Evolutionary conservation across 1,140 invertebrate species (phyloP).

Genomic region (Drosophila truncata): DNA sequence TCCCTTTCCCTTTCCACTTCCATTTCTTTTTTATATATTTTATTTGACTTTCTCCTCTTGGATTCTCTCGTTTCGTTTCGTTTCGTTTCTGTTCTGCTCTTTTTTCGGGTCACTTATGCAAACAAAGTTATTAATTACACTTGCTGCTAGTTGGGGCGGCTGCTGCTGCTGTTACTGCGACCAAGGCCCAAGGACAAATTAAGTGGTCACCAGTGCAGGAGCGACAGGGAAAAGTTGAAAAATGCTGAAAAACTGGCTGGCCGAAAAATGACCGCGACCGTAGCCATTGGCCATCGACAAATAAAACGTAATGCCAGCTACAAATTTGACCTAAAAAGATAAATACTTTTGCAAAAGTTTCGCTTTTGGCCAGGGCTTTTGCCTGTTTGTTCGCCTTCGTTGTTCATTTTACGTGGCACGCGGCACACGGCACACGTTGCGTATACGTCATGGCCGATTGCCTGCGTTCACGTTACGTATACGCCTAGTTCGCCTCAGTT

Average conservation of each 20-base stretch:
- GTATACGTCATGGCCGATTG: constrained; percentile 59
- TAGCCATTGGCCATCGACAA: constrained; percentile 62
- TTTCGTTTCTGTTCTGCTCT: constrained; percentile 20
- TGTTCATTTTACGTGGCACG: constrained; percentile 40
- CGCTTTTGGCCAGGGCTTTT: constrained; percentile 41
- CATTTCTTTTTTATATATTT: constrained; percentile 30
- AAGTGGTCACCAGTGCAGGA: constrained; percentile 63
- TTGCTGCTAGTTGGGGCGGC: constrained; percentile 51
- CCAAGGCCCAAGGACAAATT: constrained; percentile 68
- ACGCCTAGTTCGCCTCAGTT: constrained; percentile 30
- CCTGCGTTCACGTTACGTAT: constrained; percentile 58
- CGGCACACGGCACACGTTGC: constrained; percentile 66
- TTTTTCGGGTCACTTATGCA: constrained; percentile 66
- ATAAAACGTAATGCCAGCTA: constrained; percentile 62
- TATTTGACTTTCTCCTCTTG: constrained; percentile 50
- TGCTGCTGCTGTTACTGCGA: constrained; percentile 28
- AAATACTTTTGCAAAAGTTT: constrained; percentile 67
- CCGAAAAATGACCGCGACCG: constrained; percentile 55
- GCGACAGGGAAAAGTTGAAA: constrained; percentile 40
- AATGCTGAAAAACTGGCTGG: constrained; percentile 38
- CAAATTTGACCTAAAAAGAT: constrained; percentile 74
- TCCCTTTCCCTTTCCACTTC: constrained; percentile 3
- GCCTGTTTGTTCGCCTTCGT: constrained; percentile 17
- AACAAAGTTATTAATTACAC: constrained; percentile 78
- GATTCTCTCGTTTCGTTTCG: constrained; percentile 27